Evolutionary conservation across 2,797 vertebrate species (phyloP), one percentile per base, ranked within the genome.

Genomic region (Podarcis lilfordi): DNA sequence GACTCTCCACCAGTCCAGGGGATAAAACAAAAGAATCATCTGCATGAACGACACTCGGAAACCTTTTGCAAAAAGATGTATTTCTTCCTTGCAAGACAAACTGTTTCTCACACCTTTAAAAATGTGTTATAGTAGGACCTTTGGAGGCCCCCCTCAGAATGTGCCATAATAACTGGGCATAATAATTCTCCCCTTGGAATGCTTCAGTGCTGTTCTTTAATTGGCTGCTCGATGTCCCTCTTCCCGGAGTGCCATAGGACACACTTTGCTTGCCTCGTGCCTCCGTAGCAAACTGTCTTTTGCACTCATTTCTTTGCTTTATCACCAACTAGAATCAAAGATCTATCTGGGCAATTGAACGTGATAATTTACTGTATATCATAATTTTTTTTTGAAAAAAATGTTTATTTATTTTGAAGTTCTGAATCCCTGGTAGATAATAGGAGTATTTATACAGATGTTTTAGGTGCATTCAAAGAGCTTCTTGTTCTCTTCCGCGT

Each of bases 401-500:
- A 35, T 64, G 76, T 23, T 23, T 11, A 7, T 8, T 76, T 86
- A 55, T 90, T 13, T 77, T 40, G 78, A 0, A 74, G 68, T 37
- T 69, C 27, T 45, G n/a, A 55, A 87, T 87, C 87, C 84, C 37
- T 69, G 55, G 90, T 85, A 82, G 25, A 87, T 64, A 29, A 25
- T 80, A 59, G 9, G 17, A 40, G 4, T 88, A 77, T 88, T 83
- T 88, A 74, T 82, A 72, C 5, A 82, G 50, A 4, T 86, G 6
- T 71, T 92, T 86, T 37, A 74, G 89, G 35, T 75, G 82, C 86
- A 92, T 87, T 75, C 45, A 17, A 69, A 88, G n/a, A 32, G 45
- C 84, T 35, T 2, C 35, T 80, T 74, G 29, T 3, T 81, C 8
- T 35, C 77, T 32, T n/a, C 2, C 37, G 82, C 79, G 32, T 68